Percentiles rank a stretch among this genome's conserved stretches.
These are phyloP conservation scores for Drosophila truncata DNA, from an alignment of 1,140 invertebrate species.

Conservation along the genomic window DNA sequence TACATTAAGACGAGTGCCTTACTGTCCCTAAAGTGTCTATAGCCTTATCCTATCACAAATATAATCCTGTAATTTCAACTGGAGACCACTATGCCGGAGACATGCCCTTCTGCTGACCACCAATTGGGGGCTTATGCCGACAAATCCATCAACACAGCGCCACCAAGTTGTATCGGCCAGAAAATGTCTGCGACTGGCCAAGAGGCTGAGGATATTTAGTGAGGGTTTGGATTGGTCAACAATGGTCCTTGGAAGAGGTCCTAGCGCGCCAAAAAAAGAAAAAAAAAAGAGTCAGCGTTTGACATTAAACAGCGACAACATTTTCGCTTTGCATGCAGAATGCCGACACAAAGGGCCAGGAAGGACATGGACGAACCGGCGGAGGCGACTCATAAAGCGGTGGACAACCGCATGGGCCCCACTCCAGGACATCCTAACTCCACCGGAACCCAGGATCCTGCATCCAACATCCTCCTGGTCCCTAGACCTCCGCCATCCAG, in stretches of 20 bases:
- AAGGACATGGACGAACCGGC: constrained; percentile 13
- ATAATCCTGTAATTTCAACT: constrained; percentile 1
- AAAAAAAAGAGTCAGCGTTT: constrained; percentile 55
- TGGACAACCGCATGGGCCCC: constrained; percentile 66
- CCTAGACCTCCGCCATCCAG: background rate
- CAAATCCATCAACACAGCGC: constrained; percentile 73
- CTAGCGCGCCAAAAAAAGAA: background rate
- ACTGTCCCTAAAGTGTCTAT: too few relatives aligned
- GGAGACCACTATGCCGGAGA: background rate
- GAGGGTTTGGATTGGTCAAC: background rate
- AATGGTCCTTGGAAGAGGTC: constrained; percentile 9
- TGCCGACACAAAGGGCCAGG: constrained; percentile 68
- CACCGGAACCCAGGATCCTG: background rate
- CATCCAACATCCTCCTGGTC: background rate
- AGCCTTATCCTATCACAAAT: too few relatives aligned
- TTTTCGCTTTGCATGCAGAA: constrained; percentile 77
- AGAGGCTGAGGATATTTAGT: background rate
- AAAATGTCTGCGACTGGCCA: constrained; percentile 58
- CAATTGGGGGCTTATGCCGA: constrained; percentile 59
- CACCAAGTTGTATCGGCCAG: constrained; percentile 50
- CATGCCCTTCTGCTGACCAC: constrained; percentile 17
- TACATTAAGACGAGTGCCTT: too few relatives aligned
- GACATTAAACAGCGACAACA: constrained; percentile 82
- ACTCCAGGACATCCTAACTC: constrained; percentile 1
- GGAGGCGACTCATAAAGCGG: constrained; percentile 66